Conservation (phyloP, 2,888 invertebrate genomes). For the Hirtodrosophila duncani region DNA sequence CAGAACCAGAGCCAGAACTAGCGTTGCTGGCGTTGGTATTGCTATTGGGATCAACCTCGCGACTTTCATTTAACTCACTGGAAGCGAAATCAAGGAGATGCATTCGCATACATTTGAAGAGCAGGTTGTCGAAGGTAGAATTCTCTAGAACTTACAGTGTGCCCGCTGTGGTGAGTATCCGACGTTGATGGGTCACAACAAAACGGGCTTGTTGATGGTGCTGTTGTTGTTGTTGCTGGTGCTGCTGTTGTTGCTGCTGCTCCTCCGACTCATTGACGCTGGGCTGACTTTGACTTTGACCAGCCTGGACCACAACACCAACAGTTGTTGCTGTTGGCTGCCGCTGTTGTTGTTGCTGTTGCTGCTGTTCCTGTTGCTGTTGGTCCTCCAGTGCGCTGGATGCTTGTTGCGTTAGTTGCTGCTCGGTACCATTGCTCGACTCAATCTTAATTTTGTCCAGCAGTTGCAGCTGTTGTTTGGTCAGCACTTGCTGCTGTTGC, state of each 20-base stretch:
- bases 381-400: conserved; percentile 48
- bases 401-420: conserved; percentile 38
- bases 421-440: conserved; percentile 56
- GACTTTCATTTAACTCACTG: conserved; percentile 74
- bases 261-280: conserved; percentile 46
- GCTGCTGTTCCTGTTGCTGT: conserved; percentile 60
- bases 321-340: conserved; percentile 49
- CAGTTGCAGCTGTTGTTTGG: conserved; percentile 65
- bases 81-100: not conserved
- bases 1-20: conserved; percentile 54
- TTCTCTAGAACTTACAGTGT: conserved; percentile 69
- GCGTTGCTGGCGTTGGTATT: conserved; percentile 49
- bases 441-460: conserved; percentile 72
- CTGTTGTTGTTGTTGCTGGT: conserved; percentile 43
- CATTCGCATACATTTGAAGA: too few relatives aligned
- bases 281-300: too few relatives aligned
- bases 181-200: conserved; percentile 67
- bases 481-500: conserved; percentile 51
- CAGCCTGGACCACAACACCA: conserved; percentile 58
- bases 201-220: too few relatives aligned
- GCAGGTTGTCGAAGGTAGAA: not conserved
- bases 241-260: conserved; percentile 43
- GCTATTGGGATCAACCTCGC: conserved; percentile 62
- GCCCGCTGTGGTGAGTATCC: conserved; percentile 78
- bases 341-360: conserved; percentile 52